phyloP scores from a whole-genome alignment of 2,797 vertebrate genomes.

The Chelidonichthys spinosus region DNA sequence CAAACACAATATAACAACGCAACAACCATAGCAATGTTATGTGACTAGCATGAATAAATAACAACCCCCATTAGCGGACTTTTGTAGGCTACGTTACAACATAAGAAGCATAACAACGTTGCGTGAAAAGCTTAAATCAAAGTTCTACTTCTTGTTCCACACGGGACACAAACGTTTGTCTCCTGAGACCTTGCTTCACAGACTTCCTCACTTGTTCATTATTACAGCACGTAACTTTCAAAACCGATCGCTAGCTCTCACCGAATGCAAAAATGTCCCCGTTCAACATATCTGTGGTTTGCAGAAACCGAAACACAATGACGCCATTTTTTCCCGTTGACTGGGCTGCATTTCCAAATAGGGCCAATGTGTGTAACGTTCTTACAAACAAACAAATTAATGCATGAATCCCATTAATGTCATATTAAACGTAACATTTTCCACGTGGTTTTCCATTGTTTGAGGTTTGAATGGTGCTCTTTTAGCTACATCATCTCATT shows the following conservation, averaged over 20 bases:
- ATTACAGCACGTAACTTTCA: neutral
- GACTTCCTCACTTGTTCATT: neutral
- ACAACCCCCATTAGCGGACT: neutral
- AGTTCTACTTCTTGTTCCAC: neutral
- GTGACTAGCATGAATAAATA: neutral
- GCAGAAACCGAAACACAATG: neutral
- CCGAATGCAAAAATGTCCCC: neutral
- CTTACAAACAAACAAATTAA: neutral
- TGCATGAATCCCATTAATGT: neutral
- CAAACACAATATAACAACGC: neutral
- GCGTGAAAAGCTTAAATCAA: neutral
- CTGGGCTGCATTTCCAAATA: neutral
- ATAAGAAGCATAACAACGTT: neutral
- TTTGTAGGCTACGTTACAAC: neutral
- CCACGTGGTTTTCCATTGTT: neutral
- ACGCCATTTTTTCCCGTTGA: too few species aligned
- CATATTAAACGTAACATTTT: neutral
- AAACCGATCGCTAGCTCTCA: neutral
- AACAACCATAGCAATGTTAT: neutral
- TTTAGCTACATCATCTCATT: neutral
- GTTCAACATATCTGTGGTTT: neutral
- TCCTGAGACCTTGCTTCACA: neutral
- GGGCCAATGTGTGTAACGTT: too few species aligned
- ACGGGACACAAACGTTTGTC: neutral
- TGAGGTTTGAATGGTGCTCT: neutral